Percentiles rank a stretch among this genome's conserved stretches.
phyloP scores from a whole-genome alignment of 2,888 invertebrate genomes.

The Temnothorax unifasciatus region DNA sequence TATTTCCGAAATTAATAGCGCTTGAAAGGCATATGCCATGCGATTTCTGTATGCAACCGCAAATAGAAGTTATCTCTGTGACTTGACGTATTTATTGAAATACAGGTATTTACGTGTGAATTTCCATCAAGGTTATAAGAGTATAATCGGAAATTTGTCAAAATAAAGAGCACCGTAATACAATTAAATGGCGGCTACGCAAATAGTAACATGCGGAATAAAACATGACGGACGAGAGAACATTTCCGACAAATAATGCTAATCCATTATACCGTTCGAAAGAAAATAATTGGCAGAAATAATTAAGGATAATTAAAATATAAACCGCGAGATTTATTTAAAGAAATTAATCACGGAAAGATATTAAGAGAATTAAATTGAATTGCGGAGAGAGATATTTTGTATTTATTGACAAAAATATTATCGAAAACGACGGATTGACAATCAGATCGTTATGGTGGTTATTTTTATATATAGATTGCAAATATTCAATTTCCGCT shows the following conservation, averaged over 20 bases:
- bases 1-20: constrained; percentile 9
- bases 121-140: neutral
- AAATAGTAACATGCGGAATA: constrained; percentile 15
- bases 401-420: neutral
- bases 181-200: neutral
- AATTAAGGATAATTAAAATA: constrained; percentile 8
- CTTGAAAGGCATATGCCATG: neutral
- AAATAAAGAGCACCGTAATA: constrained; percentile 3
- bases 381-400: neutral
- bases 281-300: neutral
- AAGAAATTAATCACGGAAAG: neutral
- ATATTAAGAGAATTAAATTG: neutral
- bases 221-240: constrained; percentile 4
- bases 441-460: neutral
- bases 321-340: neutral
- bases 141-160: neutral
- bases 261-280: constrained; percentile 1
- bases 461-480: constrained; percentile 16
- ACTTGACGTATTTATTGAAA: neutral
- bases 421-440: neutral
- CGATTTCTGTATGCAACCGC: neutral
- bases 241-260: neutral
- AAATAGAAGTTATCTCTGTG: neutral
- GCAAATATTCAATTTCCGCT: neutral
- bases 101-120: neutral